A percentile compares a stretch with the other conserved stretches of the same genome.
These are phyloP conservation scores for Phrynocephalus guinanensis DNA, from an alignment of 2,797 vertebrate genomes.

Conservation along the genomic window DNA sequence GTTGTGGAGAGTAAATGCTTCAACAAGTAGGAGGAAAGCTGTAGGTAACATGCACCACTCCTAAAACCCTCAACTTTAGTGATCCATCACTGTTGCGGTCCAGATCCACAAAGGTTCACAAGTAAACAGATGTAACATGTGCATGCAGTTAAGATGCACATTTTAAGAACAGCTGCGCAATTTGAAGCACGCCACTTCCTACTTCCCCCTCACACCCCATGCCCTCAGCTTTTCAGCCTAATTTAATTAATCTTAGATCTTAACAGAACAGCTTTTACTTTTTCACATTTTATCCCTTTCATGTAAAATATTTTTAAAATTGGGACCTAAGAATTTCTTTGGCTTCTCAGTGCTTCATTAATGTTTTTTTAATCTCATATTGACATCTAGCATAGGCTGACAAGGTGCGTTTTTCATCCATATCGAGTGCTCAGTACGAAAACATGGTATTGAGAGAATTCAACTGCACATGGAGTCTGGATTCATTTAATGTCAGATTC, in stretches of 20 bases:
- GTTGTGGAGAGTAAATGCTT: background rate
- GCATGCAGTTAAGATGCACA: background rate
- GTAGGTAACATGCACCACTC: background rate
- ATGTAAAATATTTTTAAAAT: background rate
- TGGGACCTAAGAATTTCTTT: background rate
- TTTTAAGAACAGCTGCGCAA: background rate
- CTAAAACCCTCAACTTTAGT: background rate
- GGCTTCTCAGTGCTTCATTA: background rate
- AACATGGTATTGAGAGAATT: conserved; percentile 48
- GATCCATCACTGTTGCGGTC: background rate
- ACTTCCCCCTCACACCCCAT: no score
- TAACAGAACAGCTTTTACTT: background rate
- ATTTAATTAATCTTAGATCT: background rate
- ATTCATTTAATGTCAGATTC: conserved; percentile 61
- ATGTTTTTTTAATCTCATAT: conserved; percentile 55
- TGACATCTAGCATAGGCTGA: conserved; percentile 61
- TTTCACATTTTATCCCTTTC: background rate
- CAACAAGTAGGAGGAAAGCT: background rate
- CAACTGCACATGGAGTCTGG: conserved; percentile 55
- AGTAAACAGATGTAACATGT: background rate
- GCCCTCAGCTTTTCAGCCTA: background rate
- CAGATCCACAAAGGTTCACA: no score
- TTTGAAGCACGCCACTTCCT: background rate
- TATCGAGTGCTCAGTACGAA: conserved; percentile 50
- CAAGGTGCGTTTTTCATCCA: conserved; percentile 66